Conservation (phyloP, 2,113 vertebrate genomes). For the Equus quagga region DNA sequence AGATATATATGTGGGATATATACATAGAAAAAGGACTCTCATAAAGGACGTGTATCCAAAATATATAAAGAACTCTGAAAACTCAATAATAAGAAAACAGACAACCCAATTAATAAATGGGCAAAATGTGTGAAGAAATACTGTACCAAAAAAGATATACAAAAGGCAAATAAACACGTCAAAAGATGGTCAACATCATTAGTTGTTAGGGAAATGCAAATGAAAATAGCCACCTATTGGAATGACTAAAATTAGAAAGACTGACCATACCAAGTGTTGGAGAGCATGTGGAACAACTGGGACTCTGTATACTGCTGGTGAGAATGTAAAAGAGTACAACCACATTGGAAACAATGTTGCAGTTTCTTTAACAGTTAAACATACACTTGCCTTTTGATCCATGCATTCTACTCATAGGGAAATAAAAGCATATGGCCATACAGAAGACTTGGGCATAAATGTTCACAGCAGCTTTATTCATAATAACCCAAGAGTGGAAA, state of each 20-base stretch:
- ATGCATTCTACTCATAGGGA: background rate
- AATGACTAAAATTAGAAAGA: background rate
- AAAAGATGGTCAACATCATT: background rate
- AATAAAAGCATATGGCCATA: background rate
- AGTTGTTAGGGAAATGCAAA: background rate
- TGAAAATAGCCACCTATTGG: background rate
- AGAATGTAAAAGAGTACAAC: background rate
- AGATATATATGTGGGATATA: too few species aligned
- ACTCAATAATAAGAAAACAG: background rate
- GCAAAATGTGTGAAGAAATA: constrained; percentile 26
- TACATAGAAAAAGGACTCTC: background rate
- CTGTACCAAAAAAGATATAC: constrained; percentile 13
- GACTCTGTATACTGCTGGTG: background rate
- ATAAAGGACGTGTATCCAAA: background rate
- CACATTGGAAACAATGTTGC: background rate
- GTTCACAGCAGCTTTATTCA: background rate
- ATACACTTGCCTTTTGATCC: background rate
- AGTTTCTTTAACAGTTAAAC: background rate
- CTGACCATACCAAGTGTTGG: background rate
- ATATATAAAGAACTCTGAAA: background rate
- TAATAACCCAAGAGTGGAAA: background rate
- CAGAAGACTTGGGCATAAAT: background rate
- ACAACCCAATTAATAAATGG: background rate
- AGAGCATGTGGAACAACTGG: background rate
- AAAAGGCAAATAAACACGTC: background rate